phyloP scores from a whole-genome alignment of 2,888 invertebrate species.

The Ormyrus nitidulus region DNA sequence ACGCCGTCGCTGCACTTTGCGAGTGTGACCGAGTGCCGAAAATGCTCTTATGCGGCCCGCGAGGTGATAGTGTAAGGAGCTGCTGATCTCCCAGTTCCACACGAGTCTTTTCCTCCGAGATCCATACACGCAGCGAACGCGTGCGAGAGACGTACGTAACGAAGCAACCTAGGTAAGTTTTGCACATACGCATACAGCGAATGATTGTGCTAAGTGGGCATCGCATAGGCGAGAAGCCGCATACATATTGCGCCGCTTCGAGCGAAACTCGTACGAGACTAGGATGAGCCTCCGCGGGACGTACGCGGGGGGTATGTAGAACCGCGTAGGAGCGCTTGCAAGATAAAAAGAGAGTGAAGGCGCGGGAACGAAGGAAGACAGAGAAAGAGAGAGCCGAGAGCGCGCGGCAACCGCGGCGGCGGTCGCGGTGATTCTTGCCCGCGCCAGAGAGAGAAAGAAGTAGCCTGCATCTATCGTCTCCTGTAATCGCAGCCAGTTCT shows the following conservation, averaged over 20 bases:
- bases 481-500: neutral
- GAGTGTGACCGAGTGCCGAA: constrained; percentile 11
- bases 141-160: no score
- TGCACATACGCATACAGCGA: neutral
- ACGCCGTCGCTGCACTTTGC: neutral
- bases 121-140: no score
- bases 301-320: neutral
- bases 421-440: neutral
- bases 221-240: constrained; percentile 3
- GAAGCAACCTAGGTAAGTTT: neutral
- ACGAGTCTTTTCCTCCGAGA: no score
- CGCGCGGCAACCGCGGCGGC: constrained; percentile 7
- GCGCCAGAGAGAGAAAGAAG: neutral
- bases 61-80: constrained; percentile 27
- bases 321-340: neutral
- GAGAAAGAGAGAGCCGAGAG: constrained; percentile 1
- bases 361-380: neutral
- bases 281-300: neutral
- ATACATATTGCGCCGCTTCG: neutral
- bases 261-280: no score
- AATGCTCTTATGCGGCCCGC: constrained; percentile 14
- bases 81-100: no score
- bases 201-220: neutral
- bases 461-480: constrained; percentile 20
- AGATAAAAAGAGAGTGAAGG: neutral